Evolutionary conservation across 2,113 vertebrate genomes (phyloP), one percentile per base, ranked within the genome.

Genomic region (Pterocles burchelli): DNA sequence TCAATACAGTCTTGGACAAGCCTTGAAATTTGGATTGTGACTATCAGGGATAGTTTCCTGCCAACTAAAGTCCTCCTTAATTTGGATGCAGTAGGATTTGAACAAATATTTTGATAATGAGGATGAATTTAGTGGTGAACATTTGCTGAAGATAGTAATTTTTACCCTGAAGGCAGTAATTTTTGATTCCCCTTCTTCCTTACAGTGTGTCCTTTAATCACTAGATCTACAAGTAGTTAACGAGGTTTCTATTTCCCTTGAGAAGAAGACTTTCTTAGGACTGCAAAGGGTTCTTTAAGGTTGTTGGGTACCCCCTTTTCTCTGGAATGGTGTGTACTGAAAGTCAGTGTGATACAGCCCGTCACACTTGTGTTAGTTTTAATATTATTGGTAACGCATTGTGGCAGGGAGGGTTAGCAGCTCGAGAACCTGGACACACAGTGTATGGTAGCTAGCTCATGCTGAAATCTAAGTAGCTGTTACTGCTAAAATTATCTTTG

Each of bases 401-500:
- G 63, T 38, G 65, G 36, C 75, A 85, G 85, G 49, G 31, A 28
- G 48, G 70, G 9, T 18, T 67, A 72, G 61, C 74, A 75, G 58
- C 36, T 68, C 11, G 38, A 43, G 85, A 74, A 33, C 25, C 5
- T 58, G 16, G n/a, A 1, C 17, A 9, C 10, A 45, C 52, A 16
- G 24, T 57, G 2, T 49, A 14, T 46, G 58, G 34, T 57, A 75
- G n/a, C 29, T 82, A 33, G 26, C n/a, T 68, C 61, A 13, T 72
- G 68, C 68, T 95, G 91, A 93, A 91, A 88, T 89, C 52, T 29
- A 82, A 87, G 91, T 26, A 87, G 84, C 84, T 89, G 17, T 68
- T 45, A 59, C 55, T 92, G 87, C 84, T 96, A 95, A 95, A 95
- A 94, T 95, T 92, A 90, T 75, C 93, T 72, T 34, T 54, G 65